phyloP scores from a whole-genome alignment of 2,797 vertebrate genomes.

The Pagetopsis macropterus region DNA sequence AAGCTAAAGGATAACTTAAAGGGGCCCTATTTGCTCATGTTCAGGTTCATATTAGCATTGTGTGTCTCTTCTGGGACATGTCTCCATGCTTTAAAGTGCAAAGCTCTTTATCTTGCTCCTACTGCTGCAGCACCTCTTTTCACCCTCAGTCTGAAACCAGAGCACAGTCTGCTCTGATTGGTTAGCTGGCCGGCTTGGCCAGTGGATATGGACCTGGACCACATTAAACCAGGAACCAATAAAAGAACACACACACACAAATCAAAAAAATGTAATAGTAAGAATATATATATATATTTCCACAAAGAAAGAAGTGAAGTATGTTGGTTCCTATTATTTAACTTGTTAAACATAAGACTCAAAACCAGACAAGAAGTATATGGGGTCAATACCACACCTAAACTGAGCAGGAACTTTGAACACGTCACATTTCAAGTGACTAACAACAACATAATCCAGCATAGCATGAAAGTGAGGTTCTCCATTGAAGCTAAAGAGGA shows the following conservation, averaged over 20 bases:
- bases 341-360: neutral
- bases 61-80: too few species aligned
- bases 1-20: neutral
- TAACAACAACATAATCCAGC: conserved; percentile 14
- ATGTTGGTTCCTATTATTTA: neutral
- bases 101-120: too few species aligned
- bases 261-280: neutral
- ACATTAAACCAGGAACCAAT: neutral
- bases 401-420: neutral
- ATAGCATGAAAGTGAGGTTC: conserved; percentile 6
- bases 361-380: neutral
- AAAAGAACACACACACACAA: neutral
- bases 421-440: conserved; percentile 6
- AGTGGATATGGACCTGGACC: neutral
- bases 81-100: too few species aligned
- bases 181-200: too few species aligned
- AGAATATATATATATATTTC: neutral
- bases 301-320: neutral
- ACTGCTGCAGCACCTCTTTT: too few species aligned
- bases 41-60: too few species aligned
- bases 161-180: too few species aligned
- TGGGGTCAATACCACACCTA: neutral
- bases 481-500: conserved; percentile 23
- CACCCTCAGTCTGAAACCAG: too few species aligned
- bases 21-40: too few species aligned